Conservation (phyloP, 30 jellyfish, hydroid and myxozoan species). For the Hydractinia symbiolongicarpus region DNA sequence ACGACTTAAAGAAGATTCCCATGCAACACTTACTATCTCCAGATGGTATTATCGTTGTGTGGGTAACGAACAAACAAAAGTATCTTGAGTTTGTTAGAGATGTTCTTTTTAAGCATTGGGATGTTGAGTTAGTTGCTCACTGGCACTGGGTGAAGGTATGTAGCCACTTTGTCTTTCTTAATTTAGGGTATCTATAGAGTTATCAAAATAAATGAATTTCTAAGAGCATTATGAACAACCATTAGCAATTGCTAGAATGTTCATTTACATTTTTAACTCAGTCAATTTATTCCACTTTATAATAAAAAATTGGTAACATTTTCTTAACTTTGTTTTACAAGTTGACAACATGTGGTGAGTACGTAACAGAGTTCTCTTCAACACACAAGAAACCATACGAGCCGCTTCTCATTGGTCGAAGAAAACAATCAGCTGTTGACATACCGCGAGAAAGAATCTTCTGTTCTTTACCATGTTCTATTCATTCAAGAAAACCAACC, state of each 20-base stretch:
- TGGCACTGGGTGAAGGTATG: slow-evolving; percentile 91
- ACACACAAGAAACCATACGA: slow-evolving; percentile 81
- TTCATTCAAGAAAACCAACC: slow-evolving; percentile 86
- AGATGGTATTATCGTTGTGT: slow-evolving; percentile 46
- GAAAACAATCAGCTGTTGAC: neutral
- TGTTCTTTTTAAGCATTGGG: slow-evolving; percentile 65
- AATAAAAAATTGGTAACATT: neutral
- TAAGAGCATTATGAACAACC: neutral
- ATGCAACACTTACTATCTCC: slow-evolving; percentile 23
- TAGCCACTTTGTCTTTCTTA: neutral
- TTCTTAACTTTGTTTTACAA: neutral
- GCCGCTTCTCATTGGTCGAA: slow-evolving; percentile 60
- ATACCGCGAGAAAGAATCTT: slow-evolving; percentile 51
- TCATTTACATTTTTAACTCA: neutral
- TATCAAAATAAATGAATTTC: neutral
- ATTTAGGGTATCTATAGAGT: neutral
- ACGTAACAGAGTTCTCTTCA: slow-evolving; percentile 55
- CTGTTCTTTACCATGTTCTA: slow-evolving; percentile 55
- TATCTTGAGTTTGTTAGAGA: slow-evolving; percentile 50
- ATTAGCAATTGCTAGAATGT: neutral
- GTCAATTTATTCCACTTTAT: neutral
- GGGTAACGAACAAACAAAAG: slow-evolving; percentile 81
- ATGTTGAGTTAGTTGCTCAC: slow-evolving; percentile 45
- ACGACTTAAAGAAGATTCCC: slow-evolving; percentile 51
- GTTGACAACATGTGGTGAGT: slow-evolving; percentile 58